These are phyloP conservation scores for Cantharis rufa DNA, from an alignment of 2,888 invertebrate genomes.

Conservation along the genomic window DNA sequence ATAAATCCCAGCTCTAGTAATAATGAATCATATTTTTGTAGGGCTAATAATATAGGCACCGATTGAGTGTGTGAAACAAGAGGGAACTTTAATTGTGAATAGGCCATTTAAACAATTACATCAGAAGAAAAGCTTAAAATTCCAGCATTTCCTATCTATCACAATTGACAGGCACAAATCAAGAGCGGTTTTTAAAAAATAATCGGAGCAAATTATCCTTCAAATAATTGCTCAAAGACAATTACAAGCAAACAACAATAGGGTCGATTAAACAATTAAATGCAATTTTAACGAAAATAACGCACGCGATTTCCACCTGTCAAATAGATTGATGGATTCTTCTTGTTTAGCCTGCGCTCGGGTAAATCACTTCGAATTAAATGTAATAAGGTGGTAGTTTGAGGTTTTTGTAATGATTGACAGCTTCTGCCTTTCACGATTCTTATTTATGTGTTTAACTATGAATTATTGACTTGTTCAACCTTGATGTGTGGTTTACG, in stretches of 20 bases:
- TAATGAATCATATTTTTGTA: slow-evolving; percentile 14
- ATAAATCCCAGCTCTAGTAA: too few relatives aligned
- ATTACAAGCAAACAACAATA: slow-evolving; percentile 46
- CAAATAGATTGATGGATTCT: slow-evolving; percentile 51
- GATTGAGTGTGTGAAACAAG: slow-evolving; percentile 20
- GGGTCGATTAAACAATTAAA: slow-evolving; percentile 54
- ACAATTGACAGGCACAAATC: slow-evolving; percentile 53
- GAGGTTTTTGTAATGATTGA: slow-evolving; percentile 49
- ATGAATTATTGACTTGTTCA: slow-evolving; percentile 24
- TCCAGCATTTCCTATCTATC: slow-evolving; percentile 50
- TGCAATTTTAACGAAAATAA: slow-evolving; percentile 48
- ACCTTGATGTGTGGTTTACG: slow-evolving; percentile 12
- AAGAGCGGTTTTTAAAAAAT: slow-evolving; percentile 44
- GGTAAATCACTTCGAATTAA: slow-evolving; percentile 32
- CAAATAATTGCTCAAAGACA: slow-evolving; percentile 34
- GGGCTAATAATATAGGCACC: slow-evolving; percentile 8
- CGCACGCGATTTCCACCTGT: slow-evolving; percentile 53
- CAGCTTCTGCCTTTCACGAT: slow-evolving; percentile 48
- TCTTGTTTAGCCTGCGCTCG: slow-evolving; percentile 6
- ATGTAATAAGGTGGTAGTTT: slow-evolving; percentile 38
- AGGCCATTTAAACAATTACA: slow-evolving; percentile 23
- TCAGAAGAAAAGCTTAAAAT: slow-evolving; percentile 13
- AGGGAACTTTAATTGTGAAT: slow-evolving; percentile 4
- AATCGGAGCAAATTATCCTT: slow-evolving; percentile 45
- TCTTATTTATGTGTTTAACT: slow-evolving; percentile 46